These are phyloP conservation scores for Hemibagrus wyckioides DNA, from an alignment of 2,113 vertebrate genomes.

Conservation along the genomic window DNA sequence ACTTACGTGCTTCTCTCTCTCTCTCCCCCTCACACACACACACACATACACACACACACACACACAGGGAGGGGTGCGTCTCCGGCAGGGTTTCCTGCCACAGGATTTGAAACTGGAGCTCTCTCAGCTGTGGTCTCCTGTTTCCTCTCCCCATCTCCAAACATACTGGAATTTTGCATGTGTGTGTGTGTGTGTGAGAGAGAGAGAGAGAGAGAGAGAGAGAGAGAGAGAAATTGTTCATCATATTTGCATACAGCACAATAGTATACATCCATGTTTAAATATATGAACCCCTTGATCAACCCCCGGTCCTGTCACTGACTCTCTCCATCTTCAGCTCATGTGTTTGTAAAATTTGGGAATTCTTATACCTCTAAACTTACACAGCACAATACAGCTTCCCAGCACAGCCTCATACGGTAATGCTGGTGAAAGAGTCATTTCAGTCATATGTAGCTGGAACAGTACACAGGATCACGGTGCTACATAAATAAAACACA, in stretches of 20 bases:
- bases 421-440: neutral
- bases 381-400: neutral
- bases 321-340: neutral
- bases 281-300: neutral
- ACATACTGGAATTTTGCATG: constrained; percentile 32
- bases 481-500: no score
- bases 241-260: neutral
- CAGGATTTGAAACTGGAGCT: constrained; percentile 62
- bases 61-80: constrained; percentile 39
- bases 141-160: constrained; percentile 52
- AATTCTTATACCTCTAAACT: neutral
- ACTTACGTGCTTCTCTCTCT: constrained; percentile 7
- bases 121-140: constrained; percentile 59
- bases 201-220: neutral
- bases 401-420: neutral
- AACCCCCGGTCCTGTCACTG: neutral
- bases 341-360: neutral
- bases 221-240: neutral
- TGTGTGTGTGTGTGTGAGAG: neutral
- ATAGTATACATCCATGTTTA: neutral
- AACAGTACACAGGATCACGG: no score
- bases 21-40: constrained; percentile 1
- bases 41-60: constrained; percentile 35
- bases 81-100: constrained; percentile 58
- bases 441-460: no score